Percentiles rank a stretch among this genome's conserved stretches.
These are phyloP conservation scores for Drosophila ogumai DNA, from an alignment of 1,140 invertebrate genomes.

Conservation along the genomic window DNA sequence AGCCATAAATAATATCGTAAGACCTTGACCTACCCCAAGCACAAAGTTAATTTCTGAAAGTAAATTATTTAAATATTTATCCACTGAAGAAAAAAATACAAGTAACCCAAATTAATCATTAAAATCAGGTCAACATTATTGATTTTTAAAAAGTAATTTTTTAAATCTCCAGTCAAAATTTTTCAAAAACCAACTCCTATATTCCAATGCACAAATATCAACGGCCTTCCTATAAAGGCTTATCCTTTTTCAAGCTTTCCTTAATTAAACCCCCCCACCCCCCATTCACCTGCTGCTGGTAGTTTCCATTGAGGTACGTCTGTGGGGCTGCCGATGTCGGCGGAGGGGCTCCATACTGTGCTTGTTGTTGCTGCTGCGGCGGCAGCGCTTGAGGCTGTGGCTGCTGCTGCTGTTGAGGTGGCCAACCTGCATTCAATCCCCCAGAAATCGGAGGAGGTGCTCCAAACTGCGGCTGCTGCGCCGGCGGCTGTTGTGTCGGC, in stretches of 20 bases:
- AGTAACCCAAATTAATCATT: neutral
- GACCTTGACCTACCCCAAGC: conserved; percentile 1
- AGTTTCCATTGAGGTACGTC: conserved; percentile 76
- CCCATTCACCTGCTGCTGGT: conserved; percentile 78
- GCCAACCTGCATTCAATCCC: conserved; percentile 49
- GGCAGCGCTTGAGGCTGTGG: conserved; percentile 20
- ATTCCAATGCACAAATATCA: neutral
- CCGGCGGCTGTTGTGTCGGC: conserved; percentile 25
- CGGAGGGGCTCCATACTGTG: conserved; percentile 67
- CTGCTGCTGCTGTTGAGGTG: conserved; percentile 62
- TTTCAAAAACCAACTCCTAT: no score
- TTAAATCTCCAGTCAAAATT: neutral
- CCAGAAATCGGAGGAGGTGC: conserved; percentile 54
- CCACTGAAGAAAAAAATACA: no score
- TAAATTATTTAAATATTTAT: neutral
- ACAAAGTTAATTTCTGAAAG: no score
- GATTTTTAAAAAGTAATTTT: neutral
- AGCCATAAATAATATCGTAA: neutral
- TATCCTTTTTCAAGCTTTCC: neutral
- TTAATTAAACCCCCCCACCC: no score
- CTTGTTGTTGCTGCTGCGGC: conserved; percentile 50
- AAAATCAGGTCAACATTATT: neutral
- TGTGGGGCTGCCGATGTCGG: conserved; percentile 56
- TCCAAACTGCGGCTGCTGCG: conserved; percentile 59
- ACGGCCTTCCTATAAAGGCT: neutral